Percentiles rank a stretch among this genome's conserved stretches.
These are phyloP conservation scores for Cyanocitta stelleri DNA, from an alignment of 2,113 vertebrate species.

Conservation along the genomic window DNA sequence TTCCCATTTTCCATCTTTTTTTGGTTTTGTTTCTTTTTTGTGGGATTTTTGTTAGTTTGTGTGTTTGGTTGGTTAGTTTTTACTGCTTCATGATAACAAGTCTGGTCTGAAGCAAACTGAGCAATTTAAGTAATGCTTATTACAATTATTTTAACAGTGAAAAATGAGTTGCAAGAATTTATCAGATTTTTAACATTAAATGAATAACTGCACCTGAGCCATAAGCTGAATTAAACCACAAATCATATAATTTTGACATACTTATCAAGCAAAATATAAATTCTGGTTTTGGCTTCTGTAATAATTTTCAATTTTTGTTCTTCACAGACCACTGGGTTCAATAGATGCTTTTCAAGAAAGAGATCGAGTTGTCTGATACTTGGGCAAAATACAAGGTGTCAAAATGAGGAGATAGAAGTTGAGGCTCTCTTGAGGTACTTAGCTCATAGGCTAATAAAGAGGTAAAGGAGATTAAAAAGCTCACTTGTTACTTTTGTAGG, in stretches of 20 bases:
- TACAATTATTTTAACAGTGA: not conserved
- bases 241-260: not conserved
- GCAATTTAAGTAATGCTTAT: not conserved
- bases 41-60: not conserved
- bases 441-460: slow-evolving; percentile 20
- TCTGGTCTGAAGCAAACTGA: not conserved
- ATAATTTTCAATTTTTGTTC: not conserved
- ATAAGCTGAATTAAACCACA: not conserved
- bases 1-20: rapidly evolving
- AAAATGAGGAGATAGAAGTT: not conserved
- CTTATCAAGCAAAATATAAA: not conserved
- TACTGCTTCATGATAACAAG: not conserved
- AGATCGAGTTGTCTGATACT: not conserved
- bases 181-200: not conserved
- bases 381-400: not conserved
- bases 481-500: slow-evolving; percentile 3
- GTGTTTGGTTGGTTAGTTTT: not conserved
- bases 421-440: not conserved
- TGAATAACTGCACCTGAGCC: not conserved
- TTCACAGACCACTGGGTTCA: not conserved
- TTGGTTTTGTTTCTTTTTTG: not conserved
- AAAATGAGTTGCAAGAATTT: not conserved
- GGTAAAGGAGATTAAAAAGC: slow-evolving; percentile 1
- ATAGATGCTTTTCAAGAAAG: not conserved
- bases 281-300: not conserved